These are phyloP conservation scores for Habrosyne pyritoides DNA, from an alignment of 2,888 invertebrate species.

Conservation along the genomic window DNA sequence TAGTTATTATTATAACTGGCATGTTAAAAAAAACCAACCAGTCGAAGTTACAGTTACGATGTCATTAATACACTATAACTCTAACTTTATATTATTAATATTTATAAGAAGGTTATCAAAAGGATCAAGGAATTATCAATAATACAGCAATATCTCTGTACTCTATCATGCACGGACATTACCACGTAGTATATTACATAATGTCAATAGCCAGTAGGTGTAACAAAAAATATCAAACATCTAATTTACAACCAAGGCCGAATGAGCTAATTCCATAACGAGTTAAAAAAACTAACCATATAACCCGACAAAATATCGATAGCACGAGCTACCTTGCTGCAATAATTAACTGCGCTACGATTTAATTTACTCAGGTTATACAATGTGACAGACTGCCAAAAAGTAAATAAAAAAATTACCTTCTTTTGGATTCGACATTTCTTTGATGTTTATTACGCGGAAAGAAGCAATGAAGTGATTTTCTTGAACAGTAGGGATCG, in stretches of 20 bases:
- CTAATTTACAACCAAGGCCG: constrained; percentile 20
- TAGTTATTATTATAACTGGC: too few relatives aligned
- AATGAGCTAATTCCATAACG: constrained; percentile 10
- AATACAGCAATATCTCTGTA: not conserved
- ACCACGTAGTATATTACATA: constrained; percentile 9
- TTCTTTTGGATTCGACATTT: constrained; percentile 74
- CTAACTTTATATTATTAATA: not conserved
- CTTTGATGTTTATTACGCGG: constrained; percentile 26
- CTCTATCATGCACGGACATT: not conserved
- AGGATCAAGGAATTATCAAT: constrained; percentile 9
- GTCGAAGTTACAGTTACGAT: not conserved
- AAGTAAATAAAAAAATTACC: constrained; percentile 57
- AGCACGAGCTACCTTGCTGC: not conserved
- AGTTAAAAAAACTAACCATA: constrained; percentile 11
- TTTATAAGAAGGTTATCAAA: not conserved
- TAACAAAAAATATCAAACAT: constrained; percentile 8
- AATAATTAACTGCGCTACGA: constrained; percentile 10
- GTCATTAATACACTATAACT: not conserved
- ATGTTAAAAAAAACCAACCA: too few relatives aligned
- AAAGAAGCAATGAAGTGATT: constrained; percentile 36
- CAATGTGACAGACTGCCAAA: constrained; percentile 14
- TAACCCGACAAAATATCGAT: not conserved
- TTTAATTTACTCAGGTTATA: constrained; percentile 31
- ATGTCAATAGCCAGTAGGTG: constrained; percentile 17
- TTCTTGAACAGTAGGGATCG: constrained; percentile 46